These are phyloP conservation scores for Plagiodera versicolora DNA, from an alignment of 2,888 invertebrate genomes.

Conservation along the genomic window DNA sequence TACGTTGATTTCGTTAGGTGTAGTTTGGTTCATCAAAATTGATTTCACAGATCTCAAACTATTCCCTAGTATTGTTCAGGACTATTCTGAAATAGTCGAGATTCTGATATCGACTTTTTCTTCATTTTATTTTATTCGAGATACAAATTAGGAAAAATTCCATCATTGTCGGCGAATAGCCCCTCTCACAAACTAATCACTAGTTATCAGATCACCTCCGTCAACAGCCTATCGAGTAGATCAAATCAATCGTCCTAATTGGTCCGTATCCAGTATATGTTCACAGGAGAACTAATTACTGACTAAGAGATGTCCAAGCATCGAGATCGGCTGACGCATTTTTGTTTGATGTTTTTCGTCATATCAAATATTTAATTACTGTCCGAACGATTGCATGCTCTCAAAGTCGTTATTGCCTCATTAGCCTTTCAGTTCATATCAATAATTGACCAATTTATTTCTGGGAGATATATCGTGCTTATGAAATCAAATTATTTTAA, in stretches of 20 bases:
- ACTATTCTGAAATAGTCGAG: no score
- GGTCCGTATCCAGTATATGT: slow-evolving; percentile 10
- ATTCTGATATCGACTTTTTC: neutral
- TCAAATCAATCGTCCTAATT: slow-evolving; percentile 18
- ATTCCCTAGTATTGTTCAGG: no score
- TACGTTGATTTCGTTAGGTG: no score
- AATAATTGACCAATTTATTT: no score
- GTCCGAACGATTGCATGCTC: slow-evolving; percentile 15
- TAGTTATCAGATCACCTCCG: neutral
- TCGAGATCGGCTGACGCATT: neutral
- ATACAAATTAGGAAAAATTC: neutral
- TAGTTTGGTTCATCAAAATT: no score
- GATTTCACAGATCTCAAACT: no score
- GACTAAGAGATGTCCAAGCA: neutral
- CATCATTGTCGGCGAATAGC: neutral
- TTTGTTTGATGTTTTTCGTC: slow-evolving; percentile 27
- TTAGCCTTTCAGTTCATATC: slow-evolving; percentile 29
- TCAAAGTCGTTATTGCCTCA: slow-evolving; percentile 43
- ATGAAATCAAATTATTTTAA: no score
- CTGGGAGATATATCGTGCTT: no score
- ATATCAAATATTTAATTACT: slow-evolving; percentile 37
- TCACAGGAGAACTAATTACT: slow-evolving; percentile 20
- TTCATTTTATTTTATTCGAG: neutral
- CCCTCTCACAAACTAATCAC: neutral
- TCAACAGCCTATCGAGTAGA: neutral